These are phyloP conservation scores for Callionymus lyra DNA, from an alignment of 2,113 vertebrate genomes.

Conservation along the genomic window DNA sequence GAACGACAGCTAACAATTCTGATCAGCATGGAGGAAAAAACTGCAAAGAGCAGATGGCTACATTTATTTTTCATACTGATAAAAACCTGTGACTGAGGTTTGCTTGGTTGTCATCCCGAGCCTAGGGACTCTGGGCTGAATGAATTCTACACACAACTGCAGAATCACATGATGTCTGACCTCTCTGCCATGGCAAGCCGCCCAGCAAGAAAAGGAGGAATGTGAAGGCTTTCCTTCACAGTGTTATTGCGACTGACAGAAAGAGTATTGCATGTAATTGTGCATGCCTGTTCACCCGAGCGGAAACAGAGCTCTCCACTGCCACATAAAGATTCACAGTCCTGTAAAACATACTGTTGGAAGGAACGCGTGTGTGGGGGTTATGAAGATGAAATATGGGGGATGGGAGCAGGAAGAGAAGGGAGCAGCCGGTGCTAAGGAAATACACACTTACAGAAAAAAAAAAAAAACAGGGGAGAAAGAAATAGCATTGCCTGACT, in stretches of 20 bases:
- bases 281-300: conserved; percentile 23
- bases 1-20: conserved; percentile 36
- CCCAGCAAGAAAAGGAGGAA: conserved; percentile 47
- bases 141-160: conserved; percentile 63
- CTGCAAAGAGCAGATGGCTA: conserved; percentile 48
- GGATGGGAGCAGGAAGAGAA: conserved; percentile 12
- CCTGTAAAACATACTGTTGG: conserved; percentile 46
- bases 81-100: conserved; percentile 59
- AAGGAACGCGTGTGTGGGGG: conserved; percentile 17
- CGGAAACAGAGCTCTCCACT: conserved; percentile 36
- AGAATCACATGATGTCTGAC: conserved; percentile 68
- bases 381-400: conserved; percentile 20
- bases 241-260: conserved; percentile 22
- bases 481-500: conserved; percentile 45
- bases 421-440: conserved; percentile 15
- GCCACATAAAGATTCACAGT: conserved; percentile 30
- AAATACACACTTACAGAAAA: conserved; percentile 28
- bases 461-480: conserved; percentile 10
- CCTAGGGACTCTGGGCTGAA: conserved; percentile 53
- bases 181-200: conserved; percentile 61
- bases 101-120: conserved; percentile 52
- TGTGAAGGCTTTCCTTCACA: conserved; percentile 27
- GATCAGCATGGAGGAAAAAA: conserved; percentile 30
- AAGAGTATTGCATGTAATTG: conserved; percentile 11
- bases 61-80: conserved; percentile 59